Evolutionary conservation across 2,113 vertebrate species (phyloP).

Genomic region (Erpornis zantholeuca): DNA sequence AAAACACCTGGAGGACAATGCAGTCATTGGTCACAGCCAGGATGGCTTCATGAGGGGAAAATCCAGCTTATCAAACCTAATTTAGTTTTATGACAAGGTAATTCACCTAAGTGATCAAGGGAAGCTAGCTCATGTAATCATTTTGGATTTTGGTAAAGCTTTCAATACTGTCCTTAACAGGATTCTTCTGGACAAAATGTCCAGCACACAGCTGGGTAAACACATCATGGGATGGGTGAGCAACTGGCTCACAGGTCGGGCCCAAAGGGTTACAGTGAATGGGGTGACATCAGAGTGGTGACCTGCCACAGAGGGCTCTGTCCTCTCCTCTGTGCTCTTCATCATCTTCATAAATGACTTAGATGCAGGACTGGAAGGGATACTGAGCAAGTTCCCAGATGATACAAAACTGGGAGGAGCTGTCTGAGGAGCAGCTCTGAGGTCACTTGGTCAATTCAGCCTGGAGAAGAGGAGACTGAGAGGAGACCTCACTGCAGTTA

Average conservation of each 20-base stretch:
- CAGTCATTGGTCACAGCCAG: neutral
- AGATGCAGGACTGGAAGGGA: neutral
- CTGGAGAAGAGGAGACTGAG: neutral
- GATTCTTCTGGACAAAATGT: neutral
- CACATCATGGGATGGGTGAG: neutral
- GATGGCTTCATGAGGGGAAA: neutral
- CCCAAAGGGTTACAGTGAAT: too few relatives aligned
- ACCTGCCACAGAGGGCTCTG: neutral
- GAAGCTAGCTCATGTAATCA: neutral
- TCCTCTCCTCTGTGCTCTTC: neutral
- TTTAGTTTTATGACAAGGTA: neutral
- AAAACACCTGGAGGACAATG: neutral
- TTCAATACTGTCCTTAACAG: neutral
- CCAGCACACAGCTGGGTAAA: neutral
- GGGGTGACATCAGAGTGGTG: neutral
- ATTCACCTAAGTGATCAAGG: neutral
- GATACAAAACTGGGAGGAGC: neutral
- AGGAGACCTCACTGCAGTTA: rapidly evolving
- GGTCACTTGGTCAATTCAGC: too few relatives aligned
- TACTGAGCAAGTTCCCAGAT: neutral
- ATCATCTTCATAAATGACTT: neutral
- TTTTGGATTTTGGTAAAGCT: neutral
- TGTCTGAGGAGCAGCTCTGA: neutral
- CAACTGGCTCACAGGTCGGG: neutral
- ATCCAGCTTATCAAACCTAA: neutral